Base-by-base conservation (phyloP, 1,140 invertebrate genomes). In the Aleiodes sp. region DNA sequence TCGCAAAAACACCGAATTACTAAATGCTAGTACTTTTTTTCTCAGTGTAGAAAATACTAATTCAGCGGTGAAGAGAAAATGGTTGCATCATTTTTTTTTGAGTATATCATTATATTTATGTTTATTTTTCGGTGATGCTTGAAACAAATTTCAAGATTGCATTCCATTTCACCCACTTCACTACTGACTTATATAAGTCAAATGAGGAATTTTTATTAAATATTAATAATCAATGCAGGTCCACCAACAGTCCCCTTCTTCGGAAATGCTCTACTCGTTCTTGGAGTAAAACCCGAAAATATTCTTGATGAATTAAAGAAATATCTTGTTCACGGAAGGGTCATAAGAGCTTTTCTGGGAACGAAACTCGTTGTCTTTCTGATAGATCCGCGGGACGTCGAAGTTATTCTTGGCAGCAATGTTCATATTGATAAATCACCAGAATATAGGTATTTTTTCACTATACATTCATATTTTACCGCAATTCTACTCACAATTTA, bases 401-500 rank as follows among this genome's bases (percentile, higher is more conserved):
- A 94, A 84, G 81, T 92, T 9, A 91, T 93, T 57, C 82, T 93
- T 0, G 88, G 89, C 62, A 92, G 91, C 68, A 81, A 89, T 29
- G 90, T 92, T 62, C 92, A 97, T 76, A 90, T 98, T 24, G 91
- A 95, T 68, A 98, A 98, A 79, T 87, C 92, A 0, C 74, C 87
- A 0, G 91, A 94, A 85, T 81, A 88, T 73, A 79, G 75, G 76
- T 82, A 70, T n/a, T 46, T 21, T 1, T 43, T 8, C 28, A n/a
- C n/a, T n/a, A n/a, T n/a, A n/a, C n/a, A n/a, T n/a, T n/a, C n/a
- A n/a, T n/a, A n/a, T n/a, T n/a, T n/a, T n/a, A n/a, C 1, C 12
- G 61, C 26, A 24, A 39, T 61, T 29, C 16, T 6, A 37, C 14
- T n/a, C n/a, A n/a, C n/a, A n/a, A n/a, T n/a, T n/a, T n/a, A n/a